Base-by-base conservation (phyloP, 2,797 vertebrate species). In the Dicrostonyx torquatus region DNA sequence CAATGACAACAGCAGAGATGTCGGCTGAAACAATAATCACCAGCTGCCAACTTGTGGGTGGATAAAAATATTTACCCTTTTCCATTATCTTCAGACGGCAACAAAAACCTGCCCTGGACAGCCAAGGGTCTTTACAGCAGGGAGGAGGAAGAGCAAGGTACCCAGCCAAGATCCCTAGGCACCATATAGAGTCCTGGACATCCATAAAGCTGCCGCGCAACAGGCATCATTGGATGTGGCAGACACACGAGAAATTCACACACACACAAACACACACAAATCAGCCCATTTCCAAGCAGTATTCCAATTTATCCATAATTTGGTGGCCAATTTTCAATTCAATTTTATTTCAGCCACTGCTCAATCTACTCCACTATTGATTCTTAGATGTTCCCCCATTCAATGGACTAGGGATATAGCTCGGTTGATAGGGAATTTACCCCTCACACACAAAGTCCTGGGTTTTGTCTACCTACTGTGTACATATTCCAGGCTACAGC, bases 1-100 rank as follows among this genome's bases (percentile, higher is more conserved):
- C 20, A 78, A 83, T 6, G 43, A 50, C 20, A 62, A 68, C 45
- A 58, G 34, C 37, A 45, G 58, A 58, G 26, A 10, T 73, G 85
- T 64, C 80, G 79, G 53, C 73, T 79, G 58, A 93, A 78, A 92
- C n/a, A 75, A 83, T 70, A 79, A 43, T 80, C 66, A 92, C 17
- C 66, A 76, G 87, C 72, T 83, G 77, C 14, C 76, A 85, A 8
- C 34, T 64, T 45, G 40, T 18, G 12, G 22, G 22, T 5, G 77
- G 62, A 87, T 92, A 15, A 88, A 90, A 87, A 64, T 76, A 91
- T 77, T 58, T 87, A 87, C 53, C 62, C 75, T 26, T 68, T 94
- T 90, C 62, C 60, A 64, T 45, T 45, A 26, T 48, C 77, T 88
- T 89, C 48, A 70, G 37, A 86, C 50, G 68, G 55, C 31, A 82